Conservation (phyloP, 2,797 vertebrate species). For the Amniataba percoides region DNA sequence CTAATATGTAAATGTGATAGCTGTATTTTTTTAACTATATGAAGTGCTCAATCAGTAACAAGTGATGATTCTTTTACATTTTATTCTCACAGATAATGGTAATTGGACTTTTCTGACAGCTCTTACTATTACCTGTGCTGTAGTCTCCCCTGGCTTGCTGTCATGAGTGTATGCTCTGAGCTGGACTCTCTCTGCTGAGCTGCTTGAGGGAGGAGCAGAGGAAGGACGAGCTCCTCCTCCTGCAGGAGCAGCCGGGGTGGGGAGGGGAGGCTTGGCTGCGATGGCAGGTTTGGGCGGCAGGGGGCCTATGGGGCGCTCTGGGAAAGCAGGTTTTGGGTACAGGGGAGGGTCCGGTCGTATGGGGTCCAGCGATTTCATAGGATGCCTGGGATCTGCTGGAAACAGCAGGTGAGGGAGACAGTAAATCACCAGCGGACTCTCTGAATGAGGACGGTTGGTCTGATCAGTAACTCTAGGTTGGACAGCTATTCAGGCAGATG, state of each 20-base stretch:
- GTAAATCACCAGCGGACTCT: background rate
- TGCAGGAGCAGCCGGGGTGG: slow-evolving; percentile 44
- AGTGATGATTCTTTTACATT: background rate
- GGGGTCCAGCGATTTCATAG: slow-evolving; percentile 65
- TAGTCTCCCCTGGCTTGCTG: slow-evolving; percentile 21
- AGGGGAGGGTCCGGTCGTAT: slow-evolving; percentile 63
- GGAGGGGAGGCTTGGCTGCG: slow-evolving; percentile 69
- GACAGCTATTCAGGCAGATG: slow-evolving; percentile 15
- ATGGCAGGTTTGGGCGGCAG: slow-evolving; percentile 81
- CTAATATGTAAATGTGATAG: too few relatives aligned
- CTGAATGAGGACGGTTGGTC: background rate
- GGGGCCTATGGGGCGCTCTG: slow-evolving; percentile 72
- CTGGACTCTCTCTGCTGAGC: slow-evolving; percentile 43
- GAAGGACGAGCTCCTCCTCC: slow-evolving; percentile 49
- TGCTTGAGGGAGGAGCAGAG: slow-evolving; percentile 55
- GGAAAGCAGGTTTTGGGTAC: slow-evolving; percentile 70
- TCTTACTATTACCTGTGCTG: slow-evolving; percentile 59
- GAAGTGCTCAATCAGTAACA: too few relatives aligned
- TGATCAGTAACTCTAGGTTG: background rate
- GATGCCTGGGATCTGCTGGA: slow-evolving; percentile 78
- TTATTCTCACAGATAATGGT: background rate
- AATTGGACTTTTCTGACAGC: too few relatives aligned
- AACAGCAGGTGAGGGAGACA: slow-evolving; percentile 10
- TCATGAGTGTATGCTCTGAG: slow-evolving; percentile 42
- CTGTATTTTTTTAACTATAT: too few relatives aligned